Evolutionary conservation across 2,113 vertebrate species (phyloP).

Genomic region (Mohoua ochrocephala): DNA sequence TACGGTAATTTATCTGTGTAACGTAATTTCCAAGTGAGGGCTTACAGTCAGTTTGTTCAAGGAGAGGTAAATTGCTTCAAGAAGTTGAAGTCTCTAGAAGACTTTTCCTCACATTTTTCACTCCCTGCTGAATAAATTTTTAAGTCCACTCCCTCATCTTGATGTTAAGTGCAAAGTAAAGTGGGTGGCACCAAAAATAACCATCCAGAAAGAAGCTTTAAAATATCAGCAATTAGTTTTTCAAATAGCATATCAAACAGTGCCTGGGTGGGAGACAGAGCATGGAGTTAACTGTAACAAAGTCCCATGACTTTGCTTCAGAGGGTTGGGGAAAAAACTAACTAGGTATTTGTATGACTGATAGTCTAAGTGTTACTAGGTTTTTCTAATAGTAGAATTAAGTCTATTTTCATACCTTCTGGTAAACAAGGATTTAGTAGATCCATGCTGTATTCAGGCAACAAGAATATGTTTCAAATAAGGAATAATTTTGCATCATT

Average conservation of each 20-base stretch:
- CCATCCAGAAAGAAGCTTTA: background rate
- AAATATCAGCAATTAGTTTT: background rate
- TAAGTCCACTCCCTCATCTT: background rate
- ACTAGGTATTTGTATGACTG: background rate
- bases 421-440: background rate
- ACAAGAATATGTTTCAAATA: background rate
- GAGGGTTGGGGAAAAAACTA: background rate
- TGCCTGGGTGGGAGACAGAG: background rate
- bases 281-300: background rate
- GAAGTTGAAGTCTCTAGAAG: background rate
- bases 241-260: background rate
- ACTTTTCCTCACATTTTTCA: slow-evolving; percentile 27
- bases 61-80: slow-evolving; percentile 32
- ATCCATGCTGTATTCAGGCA: background rate
- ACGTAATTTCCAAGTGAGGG: slow-evolving; percentile 19
- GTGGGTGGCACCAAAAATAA: background rate
- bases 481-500: background rate
- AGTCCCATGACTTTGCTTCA: background rate
- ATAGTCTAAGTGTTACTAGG: background rate
- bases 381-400: background rate
- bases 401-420: background rate
- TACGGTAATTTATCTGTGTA: slow-evolving; percentile 50
- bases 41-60: slow-evolving; percentile 41
- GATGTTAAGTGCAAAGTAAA: background rate
- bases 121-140: background rate